Conservation (phyloP, 2,888 invertebrate genomes). For the Agrotis clavis region DNA sequence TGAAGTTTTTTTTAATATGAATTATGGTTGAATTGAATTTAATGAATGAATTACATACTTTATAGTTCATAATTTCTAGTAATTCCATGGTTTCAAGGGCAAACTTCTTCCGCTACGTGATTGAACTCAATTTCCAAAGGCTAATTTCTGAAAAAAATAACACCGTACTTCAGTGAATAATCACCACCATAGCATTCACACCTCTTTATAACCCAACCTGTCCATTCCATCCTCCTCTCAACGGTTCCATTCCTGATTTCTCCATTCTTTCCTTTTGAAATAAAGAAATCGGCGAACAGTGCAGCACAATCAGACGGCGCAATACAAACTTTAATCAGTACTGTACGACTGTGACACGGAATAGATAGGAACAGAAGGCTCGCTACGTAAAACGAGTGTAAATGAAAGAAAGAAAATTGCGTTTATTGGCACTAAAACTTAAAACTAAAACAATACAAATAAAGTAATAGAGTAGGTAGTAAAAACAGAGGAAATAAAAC, state of each 20-base stretch:
- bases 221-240: constrained; percentile 4
- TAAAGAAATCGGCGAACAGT: constrained; percentile 53
- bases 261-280: constrained; percentile 29
- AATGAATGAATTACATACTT: too few relatives aligned
- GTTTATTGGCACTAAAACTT: too few relatives aligned
- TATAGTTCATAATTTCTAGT: too few relatives aligned
- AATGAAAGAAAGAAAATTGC: too few relatives aligned
- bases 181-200: neutral
- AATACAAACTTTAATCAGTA: constrained; percentile 69
- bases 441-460: too few relatives aligned
- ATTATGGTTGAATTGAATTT: too few relatives aligned
- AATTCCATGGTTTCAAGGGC: neutral
- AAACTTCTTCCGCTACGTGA: neutral
- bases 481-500: too few relatives aligned
- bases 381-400: neutral
- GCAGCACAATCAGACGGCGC: constrained; percentile 56
- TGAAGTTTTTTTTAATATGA: too few relatives aligned
- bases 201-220: neutral
- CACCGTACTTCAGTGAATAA: too few relatives aligned
- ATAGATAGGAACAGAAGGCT: constrained; percentile 4
- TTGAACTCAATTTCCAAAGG: too few relatives aligned
- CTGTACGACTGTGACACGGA: constrained; percentile 26
- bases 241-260: constrained; percentile 14
- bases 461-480: too few relatives aligned
- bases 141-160: neutral